Conservation (phyloP, 2,888 invertebrate species). For the Heteromyza rotundicornis region DNA sequence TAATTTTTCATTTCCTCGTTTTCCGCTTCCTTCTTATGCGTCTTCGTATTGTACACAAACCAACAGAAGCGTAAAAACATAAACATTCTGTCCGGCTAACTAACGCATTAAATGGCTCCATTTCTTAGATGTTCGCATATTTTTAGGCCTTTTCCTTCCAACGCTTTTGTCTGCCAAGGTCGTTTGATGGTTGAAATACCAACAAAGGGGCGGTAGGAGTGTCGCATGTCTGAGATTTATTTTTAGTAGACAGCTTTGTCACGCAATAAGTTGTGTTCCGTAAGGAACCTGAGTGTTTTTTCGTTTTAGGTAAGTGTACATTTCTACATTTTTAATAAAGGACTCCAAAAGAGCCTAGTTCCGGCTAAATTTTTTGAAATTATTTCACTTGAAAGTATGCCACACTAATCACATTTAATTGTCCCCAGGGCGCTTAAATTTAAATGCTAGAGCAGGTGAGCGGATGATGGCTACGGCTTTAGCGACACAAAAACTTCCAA, state of each 20-base stretch:
- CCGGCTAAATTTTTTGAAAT: too few species aligned
- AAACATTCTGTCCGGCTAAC: constrained; percentile 7
- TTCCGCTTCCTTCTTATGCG: not conserved
- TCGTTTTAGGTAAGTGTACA: too few species aligned
- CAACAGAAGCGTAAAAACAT: not conserved
- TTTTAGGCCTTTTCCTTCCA: not conserved
- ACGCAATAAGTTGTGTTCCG: not conserved
- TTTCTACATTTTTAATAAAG: too few species aligned
- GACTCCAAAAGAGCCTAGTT: too few species aligned
- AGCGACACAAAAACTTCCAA: too few species aligned
- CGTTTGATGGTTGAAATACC: not conserved
- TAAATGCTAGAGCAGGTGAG: too few species aligned
- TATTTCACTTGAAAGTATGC: too few species aligned
- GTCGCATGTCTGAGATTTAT: not conserved
- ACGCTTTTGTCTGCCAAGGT: not conserved
- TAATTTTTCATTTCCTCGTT: constrained; percentile 11
- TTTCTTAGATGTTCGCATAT: not conserved
- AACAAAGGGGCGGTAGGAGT: not conserved
- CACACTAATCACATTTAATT: too few species aligned
- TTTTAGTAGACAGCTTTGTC: not conserved
- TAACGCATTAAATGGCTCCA: constrained; percentile 15
- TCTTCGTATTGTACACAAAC: not conserved
- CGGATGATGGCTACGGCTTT: too few species aligned
- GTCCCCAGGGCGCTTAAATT: too few species aligned
- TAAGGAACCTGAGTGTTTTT: too few species aligned